Conservation (phyloP, 2,113 vertebrate species). For the Pygoscelis antarcticus region DNA sequence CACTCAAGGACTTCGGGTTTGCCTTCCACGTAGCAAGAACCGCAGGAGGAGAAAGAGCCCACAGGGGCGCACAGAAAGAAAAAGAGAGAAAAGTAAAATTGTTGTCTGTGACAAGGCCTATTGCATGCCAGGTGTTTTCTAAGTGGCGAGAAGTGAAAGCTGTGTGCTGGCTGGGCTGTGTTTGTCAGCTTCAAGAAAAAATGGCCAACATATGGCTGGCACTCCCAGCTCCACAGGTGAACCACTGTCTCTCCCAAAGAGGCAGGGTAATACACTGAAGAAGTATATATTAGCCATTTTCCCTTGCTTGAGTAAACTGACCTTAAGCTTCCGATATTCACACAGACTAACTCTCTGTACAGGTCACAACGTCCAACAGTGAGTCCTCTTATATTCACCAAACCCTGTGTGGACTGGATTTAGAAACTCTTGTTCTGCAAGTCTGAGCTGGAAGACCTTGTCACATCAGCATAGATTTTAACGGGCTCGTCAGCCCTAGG, state of each 20-base stretch:
- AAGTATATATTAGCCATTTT: background rate
- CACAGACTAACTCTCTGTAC: background rate
- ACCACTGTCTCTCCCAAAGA: background rate
- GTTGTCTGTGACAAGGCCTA: background rate
- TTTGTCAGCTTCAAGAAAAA: background rate
- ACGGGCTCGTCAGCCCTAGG: accelerated
- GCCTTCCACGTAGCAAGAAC: background rate
- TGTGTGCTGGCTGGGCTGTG: background rate
- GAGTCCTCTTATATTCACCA: background rate
- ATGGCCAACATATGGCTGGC: background rate
- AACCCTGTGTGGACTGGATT: background rate
- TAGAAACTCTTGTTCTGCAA: background rate
- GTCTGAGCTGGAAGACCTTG: background rate
- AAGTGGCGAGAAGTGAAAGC: background rate
- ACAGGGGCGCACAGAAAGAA: background rate
- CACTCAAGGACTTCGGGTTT: background rate
- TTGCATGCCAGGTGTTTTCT: background rate
- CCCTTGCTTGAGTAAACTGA: background rate
- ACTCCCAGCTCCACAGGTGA: background rate
- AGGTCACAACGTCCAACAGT: accelerated
- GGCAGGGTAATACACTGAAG: background rate
- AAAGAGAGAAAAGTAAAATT: background rate
- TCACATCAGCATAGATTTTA: background rate
- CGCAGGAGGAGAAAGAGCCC: background rate
- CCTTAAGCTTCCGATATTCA: background rate